Evolutionary conservation across 2,113 vertebrate species (phyloP), one percentile per base, ranked within the genome.

Genomic region (Rhabdornis inornatus): DNA sequence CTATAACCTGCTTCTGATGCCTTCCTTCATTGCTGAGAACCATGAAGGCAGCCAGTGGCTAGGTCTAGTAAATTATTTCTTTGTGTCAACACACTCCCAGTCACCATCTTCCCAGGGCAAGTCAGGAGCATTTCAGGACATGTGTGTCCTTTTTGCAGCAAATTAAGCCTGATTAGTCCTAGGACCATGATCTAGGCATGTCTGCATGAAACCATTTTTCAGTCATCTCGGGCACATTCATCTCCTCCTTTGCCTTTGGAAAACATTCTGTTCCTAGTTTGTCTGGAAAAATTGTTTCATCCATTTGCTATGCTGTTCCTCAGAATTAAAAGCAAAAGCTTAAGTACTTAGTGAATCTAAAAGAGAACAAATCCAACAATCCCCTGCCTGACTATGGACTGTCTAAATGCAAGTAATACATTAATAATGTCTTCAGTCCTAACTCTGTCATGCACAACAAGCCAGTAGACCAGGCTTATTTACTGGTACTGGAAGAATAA

Each of bases 401-500:
- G 16, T 45, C 22, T 39, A 28, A 47, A 39, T 55, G 11, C 59
- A 74, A 39, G 15, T 47, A 56, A 39, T 64, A 15, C 55, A 56
- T n/a, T 28, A 64, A 33, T 23, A 55, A 45, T 33, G 12, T 55
- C 28, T 74, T 55, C 28, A n/a, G 15, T 39, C n/a, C 28, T 55
- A 74, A 64, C 10, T 37, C 49, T 9, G 10, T 47, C 22, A 47
- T n/a, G 18, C 19, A 39, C 15, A 19, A 64, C 28, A 55, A 56
- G 15, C 23, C 18, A 47, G 11, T 14, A 64, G 28, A 28, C 28
- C 18, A 23, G 8, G 23, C 13, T 57, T 65, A 23, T 56, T 65
- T n/a, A 49, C 10, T 2, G 1, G 19, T 39, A 57, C 30, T 2
- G 0, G 13, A 75, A 75, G 24, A 65, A n/a, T 3, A 49, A 39